Evolutionary conservation across 1,140 invertebrate species (phyloP).

Genomic region (Formica exsecta): DNA sequence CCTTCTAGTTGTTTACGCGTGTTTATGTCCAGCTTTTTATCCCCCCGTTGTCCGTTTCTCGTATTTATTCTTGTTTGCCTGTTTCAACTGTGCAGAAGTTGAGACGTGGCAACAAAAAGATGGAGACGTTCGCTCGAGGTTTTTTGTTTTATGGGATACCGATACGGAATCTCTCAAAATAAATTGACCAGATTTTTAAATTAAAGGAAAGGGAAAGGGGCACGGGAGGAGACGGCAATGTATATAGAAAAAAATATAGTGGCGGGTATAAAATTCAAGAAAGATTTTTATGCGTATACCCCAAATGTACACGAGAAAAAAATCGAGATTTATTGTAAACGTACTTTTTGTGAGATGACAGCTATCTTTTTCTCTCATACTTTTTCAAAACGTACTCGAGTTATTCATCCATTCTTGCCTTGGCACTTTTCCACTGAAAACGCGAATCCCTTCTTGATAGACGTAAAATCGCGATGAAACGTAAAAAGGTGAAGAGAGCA

Average conservation of each 20-base stretch:
- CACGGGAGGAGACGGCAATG: neutral
- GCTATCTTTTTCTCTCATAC: slow-evolving; percentile 4
- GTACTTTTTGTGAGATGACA: neutral
- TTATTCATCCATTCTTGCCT: neutral
- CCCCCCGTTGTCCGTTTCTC: neutral
- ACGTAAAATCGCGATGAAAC: slow-evolving; percentile 60
- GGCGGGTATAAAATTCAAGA: neutral
- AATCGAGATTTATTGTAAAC: slow-evolving; percentile 3
- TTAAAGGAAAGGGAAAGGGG: neutral
- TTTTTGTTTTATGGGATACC: neutral
- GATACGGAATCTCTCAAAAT: neutral
- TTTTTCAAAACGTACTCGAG: slow-evolving; percentile 40
- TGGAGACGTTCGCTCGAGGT: neutral
- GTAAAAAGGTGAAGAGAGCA: slow-evolving; percentile 64
- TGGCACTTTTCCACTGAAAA: slow-evolving; percentile 26
- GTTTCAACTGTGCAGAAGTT: slow-evolving; percentile 6
- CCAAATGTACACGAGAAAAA: neutral
- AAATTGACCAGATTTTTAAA: slow-evolving; percentile 2
- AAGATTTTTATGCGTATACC: neutral
- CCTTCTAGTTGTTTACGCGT: slow-evolving; percentile 35
- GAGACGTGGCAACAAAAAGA: slow-evolving; percentile 36
- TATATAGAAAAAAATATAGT: neutral
- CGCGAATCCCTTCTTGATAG: slow-evolving; percentile 62
- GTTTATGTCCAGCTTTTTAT: slow-evolving; percentile 46
- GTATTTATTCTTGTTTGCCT: slow-evolving; percentile 43